A percentile compares a stretch with the other conserved stretches of the same genome.
Evolutionary conservation across 2,888 invertebrate genomes (phyloP).

Genomic region (Heteromyza rotundicornis): DNA sequence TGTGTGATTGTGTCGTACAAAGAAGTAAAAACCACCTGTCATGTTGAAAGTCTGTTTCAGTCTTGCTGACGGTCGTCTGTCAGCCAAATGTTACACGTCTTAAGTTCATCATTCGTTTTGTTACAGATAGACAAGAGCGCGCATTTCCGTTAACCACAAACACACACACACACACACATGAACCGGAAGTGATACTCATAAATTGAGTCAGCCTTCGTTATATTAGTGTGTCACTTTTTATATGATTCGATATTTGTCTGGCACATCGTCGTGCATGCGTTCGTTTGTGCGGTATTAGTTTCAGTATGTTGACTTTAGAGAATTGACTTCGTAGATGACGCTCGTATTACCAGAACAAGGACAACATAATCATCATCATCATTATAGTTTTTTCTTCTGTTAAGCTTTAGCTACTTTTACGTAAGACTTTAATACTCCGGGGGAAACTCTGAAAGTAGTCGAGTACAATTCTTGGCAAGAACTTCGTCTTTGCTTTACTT

Average conservation of each 20-base stretch:
- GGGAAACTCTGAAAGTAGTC: too few relatives aligned
- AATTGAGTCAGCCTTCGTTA: slow-evolving; percentile 51
- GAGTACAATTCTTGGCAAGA: background rate
- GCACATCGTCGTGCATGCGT: too few relatives aligned
- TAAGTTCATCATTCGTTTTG: background rate
- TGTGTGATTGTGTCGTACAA: too few relatives aligned
- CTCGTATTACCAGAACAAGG: background rate
- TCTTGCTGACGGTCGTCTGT: background rate
- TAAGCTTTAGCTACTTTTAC: too few relatives aligned
- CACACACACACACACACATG: background rate
- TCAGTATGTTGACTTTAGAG: background rate
- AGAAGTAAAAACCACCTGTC: too few relatives aligned
- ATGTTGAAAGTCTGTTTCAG: background rate
- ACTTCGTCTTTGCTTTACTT: background rate
- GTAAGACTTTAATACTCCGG: too few relatives aligned
- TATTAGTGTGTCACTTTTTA: slow-evolving; percentile 26
- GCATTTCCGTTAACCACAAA: background rate
- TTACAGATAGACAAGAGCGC: too few relatives aligned
- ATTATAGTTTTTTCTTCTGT: too few relatives aligned
- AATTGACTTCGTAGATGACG: background rate
- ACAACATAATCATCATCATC: background rate
- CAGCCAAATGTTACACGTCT: background rate
- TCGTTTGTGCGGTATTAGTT: too few relatives aligned
- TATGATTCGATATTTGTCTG: background rate
- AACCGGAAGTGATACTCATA: slow-evolving; percentile 53